Evolutionary conservation across 1,140 invertebrate genomes (phyloP).

Genomic region (Drosophila burlai): DNA sequence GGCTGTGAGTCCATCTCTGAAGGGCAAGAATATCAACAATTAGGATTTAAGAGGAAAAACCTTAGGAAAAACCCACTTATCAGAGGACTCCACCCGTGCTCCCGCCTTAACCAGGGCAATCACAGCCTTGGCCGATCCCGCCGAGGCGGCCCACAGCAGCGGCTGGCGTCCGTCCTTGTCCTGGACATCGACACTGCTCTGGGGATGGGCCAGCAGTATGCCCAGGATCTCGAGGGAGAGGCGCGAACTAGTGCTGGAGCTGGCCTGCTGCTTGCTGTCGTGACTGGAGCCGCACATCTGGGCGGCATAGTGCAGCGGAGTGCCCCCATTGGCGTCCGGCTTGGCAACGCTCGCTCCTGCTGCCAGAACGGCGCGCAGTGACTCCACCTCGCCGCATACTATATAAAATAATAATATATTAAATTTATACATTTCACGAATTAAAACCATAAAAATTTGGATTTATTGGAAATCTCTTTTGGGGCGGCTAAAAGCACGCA

Average conservation of each 20-base stretch:
- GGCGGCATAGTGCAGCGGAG: constrained; percentile 98
- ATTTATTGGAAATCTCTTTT: neutral
- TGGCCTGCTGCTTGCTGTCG: constrained; percentile 87
- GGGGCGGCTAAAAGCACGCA: neutral
- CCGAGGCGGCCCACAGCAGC: constrained; percentile 98
- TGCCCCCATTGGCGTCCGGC: constrained; percentile 96
- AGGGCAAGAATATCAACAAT: neutral
- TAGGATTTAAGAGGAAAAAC: neutral
- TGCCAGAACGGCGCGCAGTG: constrained; percentile 92
- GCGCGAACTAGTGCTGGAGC: constrained; percentile 69
- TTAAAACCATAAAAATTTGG: neutral
- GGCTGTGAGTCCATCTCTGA: constrained; percentile 93
- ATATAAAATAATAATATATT: neutral
- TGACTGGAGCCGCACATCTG: constrained; percentile 95
- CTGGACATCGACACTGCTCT: constrained; percentile 92
- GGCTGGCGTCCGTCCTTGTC: constrained; percentile 97
- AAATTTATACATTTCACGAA: neutral
- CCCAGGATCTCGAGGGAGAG: constrained; percentile 93
- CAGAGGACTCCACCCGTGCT: constrained; percentile 90
- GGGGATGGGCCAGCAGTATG: constrained; percentile 91
- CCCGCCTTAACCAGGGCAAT: constrained; percentile 94
- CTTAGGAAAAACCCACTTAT: constrained; percentile 87
- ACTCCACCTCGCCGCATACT: constrained; percentile 96
- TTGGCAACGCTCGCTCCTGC: constrained; percentile 93
- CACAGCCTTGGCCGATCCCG: constrained; percentile 96